Conservation (phyloP, 2,113 vertebrate genomes). For the Pterophyllum scalare region DNA sequence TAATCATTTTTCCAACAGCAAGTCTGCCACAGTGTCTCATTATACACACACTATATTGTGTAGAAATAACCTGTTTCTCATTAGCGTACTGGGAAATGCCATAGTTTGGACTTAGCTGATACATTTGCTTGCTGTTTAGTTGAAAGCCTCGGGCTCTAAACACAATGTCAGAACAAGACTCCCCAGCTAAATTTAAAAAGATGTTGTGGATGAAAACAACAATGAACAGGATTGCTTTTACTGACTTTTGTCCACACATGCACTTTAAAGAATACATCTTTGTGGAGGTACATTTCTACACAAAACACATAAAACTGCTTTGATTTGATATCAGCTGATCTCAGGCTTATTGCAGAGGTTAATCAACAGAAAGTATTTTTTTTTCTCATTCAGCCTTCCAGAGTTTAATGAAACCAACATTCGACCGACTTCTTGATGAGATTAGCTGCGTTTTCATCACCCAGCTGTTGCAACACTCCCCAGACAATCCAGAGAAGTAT, state of each 20-base stretch:
- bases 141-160: slow-evolving; percentile 32
- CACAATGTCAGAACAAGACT: neutral
- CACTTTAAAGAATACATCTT: neutral
- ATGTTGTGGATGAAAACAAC: slow-evolving; percentile 23
- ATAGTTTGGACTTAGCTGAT: slow-evolving; percentile 31
- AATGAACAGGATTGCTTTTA: neutral
- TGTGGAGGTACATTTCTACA: neutral
- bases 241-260: neutral
- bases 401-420: slow-evolving; percentile 6
- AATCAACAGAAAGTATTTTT: slow-evolving; percentile 8
- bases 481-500: slow-evolving; percentile 23
- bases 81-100: slow-evolving; percentile 64
- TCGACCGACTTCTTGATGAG: neutral
- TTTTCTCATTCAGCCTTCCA: neutral
- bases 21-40: slow-evolving; percentile 44
- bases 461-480: slow-evolving; percentile 28
- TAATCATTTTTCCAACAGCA: slow-evolving; percentile 56
- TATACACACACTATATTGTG: slow-evolving; percentile 47
- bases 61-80: slow-evolving; percentile 69
- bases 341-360: neutral
- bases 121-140: slow-evolving; percentile 48
- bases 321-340: neutral
- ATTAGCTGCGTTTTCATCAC: slow-evolving; percentile 38
- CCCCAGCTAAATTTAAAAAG: neutral
- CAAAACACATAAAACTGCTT: neutral